Conservation (phyloP, 23 tunicate species). For the Trididemnum clinides region DNA sequence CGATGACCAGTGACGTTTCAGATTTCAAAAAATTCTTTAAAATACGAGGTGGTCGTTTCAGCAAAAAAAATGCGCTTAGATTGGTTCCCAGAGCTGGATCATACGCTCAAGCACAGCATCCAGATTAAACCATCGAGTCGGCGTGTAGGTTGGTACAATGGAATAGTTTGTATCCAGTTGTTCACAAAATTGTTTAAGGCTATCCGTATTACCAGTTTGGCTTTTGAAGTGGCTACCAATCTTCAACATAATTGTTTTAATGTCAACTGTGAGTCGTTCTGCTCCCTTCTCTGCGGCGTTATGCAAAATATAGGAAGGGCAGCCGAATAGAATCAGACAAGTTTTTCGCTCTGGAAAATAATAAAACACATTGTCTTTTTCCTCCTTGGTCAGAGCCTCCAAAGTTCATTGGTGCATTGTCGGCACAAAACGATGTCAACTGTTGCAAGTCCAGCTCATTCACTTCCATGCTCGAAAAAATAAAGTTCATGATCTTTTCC, state of each 20-base stretch:
- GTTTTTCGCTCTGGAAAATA: conserved; percentile 30
- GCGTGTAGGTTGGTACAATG: neutral
- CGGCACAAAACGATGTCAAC: conserved; percentile 46
- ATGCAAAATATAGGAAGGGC: conserved; percentile 27
- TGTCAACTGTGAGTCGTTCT: conserved; percentile 22
- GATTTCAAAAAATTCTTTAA: neutral
- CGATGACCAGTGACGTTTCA: neutral
- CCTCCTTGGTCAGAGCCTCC: conserved; percentile 44
- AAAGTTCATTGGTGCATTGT: conserved; percentile 63
- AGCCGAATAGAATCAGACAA: conserved; percentile 31
- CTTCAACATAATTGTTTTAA: conserved; percentile 24
- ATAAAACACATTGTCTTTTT: conserved; percentile 35
- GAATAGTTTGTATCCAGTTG: conserved; percentile 16
- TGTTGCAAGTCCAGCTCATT: conserved; percentile 33
- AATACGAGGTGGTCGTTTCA: conserved; percentile 10
- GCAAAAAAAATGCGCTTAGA: conserved; percentile 24
- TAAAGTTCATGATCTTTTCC: conserved; percentile 41
- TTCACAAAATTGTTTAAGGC: conserved; percentile 28
- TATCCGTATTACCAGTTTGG: conserved; percentile 18
- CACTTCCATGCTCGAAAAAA: conserved; percentile 21
- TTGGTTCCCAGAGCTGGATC: conserved; percentile 46
- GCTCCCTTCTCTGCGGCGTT: conserved; percentile 32
- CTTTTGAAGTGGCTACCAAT: conserved; percentile 37
- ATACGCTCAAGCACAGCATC: conserved; percentile 29
- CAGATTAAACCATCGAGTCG: conserved; percentile 16